phyloP scores from a whole-genome alignment of 2,888 invertebrate species.

The Protonemura montana region DNA sequence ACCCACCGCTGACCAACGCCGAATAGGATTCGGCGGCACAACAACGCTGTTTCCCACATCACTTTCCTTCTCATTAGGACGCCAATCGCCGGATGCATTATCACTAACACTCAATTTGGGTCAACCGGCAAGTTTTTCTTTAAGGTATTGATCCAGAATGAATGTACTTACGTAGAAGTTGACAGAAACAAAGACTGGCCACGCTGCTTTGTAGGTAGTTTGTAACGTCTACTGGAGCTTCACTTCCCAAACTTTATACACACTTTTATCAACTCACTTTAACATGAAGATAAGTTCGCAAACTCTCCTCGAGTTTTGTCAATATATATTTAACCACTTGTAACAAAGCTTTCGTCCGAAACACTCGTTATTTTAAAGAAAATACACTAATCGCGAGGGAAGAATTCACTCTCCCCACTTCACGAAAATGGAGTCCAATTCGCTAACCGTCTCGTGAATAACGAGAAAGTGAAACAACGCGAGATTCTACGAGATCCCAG shows the following conservation, averaged over 20 bases:
- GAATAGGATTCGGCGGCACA: conserved; percentile 26
- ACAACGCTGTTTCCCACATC: conserved; percentile 18
- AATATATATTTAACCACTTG: conserved; percentile 44
- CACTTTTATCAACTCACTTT: conserved; percentile 47
- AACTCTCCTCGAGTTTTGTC: conserved; percentile 47
- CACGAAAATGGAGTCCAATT: conserved; percentile 51
- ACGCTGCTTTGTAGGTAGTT: conserved; percentile 52
- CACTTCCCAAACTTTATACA: conserved; percentile 47
- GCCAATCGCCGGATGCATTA: not conserved
- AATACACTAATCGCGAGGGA: conserved; percentile 51
- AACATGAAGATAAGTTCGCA: conserved; percentile 47
- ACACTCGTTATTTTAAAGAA: conserved; percentile 49
- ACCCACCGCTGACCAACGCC: conserved; percentile 23
- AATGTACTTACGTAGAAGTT: conserved; percentile 51
- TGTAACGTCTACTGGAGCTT: conserved; percentile 48
- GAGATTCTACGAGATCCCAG: conserved; percentile 51
- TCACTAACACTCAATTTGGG: conserved; percentile 35
- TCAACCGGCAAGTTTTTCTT: conserved; percentile 49
- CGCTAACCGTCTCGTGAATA: conserved; percentile 49
- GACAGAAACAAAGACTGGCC: conserved; percentile 52
- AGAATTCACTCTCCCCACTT: conserved; percentile 51
- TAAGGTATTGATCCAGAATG: conserved; percentile 50
- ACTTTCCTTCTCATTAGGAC: not conserved
- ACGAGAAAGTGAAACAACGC: conserved; percentile 49
- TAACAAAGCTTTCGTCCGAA: conserved; percentile 45